Percentiles rank a stretch among this genome's conserved stretches.
These are phyloP conservation scores for Menidia menidia DNA, from an alignment of 2,797 vertebrate genomes.

Conservation along the genomic window DNA sequence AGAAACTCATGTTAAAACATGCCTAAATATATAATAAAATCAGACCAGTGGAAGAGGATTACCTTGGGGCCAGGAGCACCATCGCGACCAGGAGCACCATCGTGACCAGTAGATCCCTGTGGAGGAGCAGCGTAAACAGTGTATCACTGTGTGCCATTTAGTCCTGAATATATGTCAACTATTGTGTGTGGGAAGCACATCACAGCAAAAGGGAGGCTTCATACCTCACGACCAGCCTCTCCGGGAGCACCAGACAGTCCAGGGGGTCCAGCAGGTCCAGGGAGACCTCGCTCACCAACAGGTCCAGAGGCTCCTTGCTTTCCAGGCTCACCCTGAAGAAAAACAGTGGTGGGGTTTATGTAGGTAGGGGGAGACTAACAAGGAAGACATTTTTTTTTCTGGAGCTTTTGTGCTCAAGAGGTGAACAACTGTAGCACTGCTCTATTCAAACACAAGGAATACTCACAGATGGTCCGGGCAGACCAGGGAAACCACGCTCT, in stretches of 20 bases:
- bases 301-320: slow-evolving; percentile 91
- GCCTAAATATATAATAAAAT: not conserved
- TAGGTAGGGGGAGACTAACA: not conserved
- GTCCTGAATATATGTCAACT: not conserved
- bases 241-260: slow-evolving; percentile 91
- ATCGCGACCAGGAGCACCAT: slow-evolving; percentile 94
- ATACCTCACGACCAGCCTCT: slow-evolving; percentile 97
- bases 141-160: not conserved
- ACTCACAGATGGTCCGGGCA: slow-evolving; percentile 90
- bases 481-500: slow-evolving; percentile 90
- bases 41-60: slow-evolving; percentile 12
- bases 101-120: slow-evolving; percentile 90
- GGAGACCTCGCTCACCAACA: slow-evolving; percentile 91
- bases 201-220: not conserved
- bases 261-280: slow-evolving; percentile 93
- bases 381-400: not conserved
- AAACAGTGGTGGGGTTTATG: slow-evolving; percentile 17
- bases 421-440: no score
- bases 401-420: not conserved
- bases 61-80: slow-evolving; percentile 93
- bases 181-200: not conserved
- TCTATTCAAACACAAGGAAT: not conserved
- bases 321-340: slow-evolving; percentile 92
- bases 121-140: not conserved
- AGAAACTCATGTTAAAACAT: no score